Evolutionary conservation across 2,797 vertebrate genomes (phyloP), one percentile per base, ranked within the genome.

Genomic region (Arnoldichthys spilopterus): DNA sequence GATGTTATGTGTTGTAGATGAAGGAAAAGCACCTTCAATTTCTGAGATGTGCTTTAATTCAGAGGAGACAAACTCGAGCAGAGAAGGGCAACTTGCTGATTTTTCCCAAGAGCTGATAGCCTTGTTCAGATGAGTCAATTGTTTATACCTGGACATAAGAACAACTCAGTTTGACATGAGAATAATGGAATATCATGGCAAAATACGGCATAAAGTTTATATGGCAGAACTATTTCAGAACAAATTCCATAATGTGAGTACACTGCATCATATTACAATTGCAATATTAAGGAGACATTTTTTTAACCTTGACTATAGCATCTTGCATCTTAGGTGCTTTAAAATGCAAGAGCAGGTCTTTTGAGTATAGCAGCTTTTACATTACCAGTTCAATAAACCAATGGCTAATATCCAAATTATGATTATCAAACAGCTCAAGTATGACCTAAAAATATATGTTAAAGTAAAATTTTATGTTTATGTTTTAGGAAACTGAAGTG

Each of bases 41-140:
- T 81, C 64, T n/a, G 54, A 69, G 64, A 90, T 20, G 28, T 73
- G 74, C 63, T 91, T 77, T 82, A 88, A 56, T 4, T 85, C 83
- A 66, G 89, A 89, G 18, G 56, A 40, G 40, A 95, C 20, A 0
- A 91, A 66, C 6, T 93, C 85, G 61, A 91, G 82, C 80, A 95
- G 84, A 24, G 91, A 84, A 59, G 75, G 62, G 76, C 82, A 59
- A 74, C 82, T 87, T 76, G 86, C 84, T 1, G 83, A 84, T 69
- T 85, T 84, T 77, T 88, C 74, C 93, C 94, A 94, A 37, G 81
- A 43, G 71, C 28, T 73, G 76, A 96, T 81, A 47, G 83, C 43
- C 22, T 85, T 77, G 16, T 72, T 83, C 82, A 93, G 78, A 18
- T 85, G 74, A 72, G 85, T 85, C 75, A 95, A 80, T 85, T 89